phyloP scores from a whole-genome alignment of 2,888 invertebrate genomes.

The Shargacucullia verbasci region DNA sequence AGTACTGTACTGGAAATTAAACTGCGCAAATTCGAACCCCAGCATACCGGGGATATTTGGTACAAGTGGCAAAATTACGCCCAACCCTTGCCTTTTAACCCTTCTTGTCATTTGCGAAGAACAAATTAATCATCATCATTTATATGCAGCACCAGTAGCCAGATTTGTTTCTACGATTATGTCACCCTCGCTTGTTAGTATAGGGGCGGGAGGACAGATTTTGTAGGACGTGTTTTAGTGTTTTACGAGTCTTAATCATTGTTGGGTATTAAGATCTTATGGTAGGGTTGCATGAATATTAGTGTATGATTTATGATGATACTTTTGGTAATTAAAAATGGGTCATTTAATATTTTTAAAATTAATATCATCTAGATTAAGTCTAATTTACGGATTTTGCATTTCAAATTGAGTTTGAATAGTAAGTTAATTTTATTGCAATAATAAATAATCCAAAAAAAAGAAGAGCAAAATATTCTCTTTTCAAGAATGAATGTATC shows the following conservation, averaged over 20 bases:
- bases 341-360: slow-evolving; percentile 10
- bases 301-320: slow-evolving; percentile 28
- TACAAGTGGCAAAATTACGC: slow-evolving; percentile 81
- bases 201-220: slow-evolving; percentile 80
- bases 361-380: slow-evolving; percentile 8
- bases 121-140: slow-evolving; percentile 90
- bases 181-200: slow-evolving; percentile 85
- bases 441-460: too few species aligned
- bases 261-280: slow-evolving; percentile 53
- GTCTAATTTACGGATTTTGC: too few species aligned
- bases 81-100: slow-evolving; percentile 83
- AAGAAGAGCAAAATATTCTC: too few species aligned
- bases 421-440: too few species aligned
- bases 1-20: slow-evolving; percentile 80
- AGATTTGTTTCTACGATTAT: slow-evolving; percentile 89
- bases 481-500: too few species aligned
- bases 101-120: slow-evolving; percentile 88
- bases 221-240: slow-evolving; percentile 78
- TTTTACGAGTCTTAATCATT: slow-evolving; percentile 76
- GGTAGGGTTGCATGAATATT: slow-evolving; percentile 33
- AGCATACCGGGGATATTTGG: slow-evolving; percentile 78
- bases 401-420: background rate
- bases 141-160: slow-evolving; percentile 87
- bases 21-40: slow-evolving; percentile 73
- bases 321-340: slow-evolving; percentile 11